Percentiles rank a stretch among this genome's conserved stretches.
Conservation (phyloP, 2,797 vertebrate genomes). For the Leucoraja ocellata region DNA sequence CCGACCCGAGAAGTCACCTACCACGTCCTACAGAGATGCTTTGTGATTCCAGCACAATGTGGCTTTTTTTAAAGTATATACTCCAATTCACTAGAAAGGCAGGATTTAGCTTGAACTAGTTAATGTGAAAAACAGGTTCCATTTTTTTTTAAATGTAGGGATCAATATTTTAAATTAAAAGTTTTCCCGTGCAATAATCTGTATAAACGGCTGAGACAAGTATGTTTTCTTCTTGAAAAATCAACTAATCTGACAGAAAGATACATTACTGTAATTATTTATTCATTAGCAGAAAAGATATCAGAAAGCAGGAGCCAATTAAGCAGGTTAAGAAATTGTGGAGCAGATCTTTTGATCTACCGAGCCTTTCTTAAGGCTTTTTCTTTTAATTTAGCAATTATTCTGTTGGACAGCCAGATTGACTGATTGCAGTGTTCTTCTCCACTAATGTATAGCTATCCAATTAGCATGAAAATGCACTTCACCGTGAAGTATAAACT, state of each 20-base stretch:
- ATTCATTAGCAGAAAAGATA: not conserved
- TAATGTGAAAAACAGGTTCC: not conserved
- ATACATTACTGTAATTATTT: not conserved
- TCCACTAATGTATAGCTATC: not conserved
- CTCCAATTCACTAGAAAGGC: not conserved
- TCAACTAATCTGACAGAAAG: not conserved
- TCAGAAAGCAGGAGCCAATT: not conserved
- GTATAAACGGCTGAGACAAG: not conserved
- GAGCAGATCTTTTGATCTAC: not conserved
- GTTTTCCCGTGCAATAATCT: not conserved
- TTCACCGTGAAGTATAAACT: slow-evolving; percentile 23
- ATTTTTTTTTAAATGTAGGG: not conserved
- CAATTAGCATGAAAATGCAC: slow-evolving; percentile 9
- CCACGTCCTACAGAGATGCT: too few species aligned
- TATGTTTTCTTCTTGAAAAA: not conserved
- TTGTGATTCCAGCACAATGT: too few species aligned
- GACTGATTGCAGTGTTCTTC: slow-evolving; percentile 16
- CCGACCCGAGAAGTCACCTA: too few species aligned
- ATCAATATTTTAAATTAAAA: not conserved
- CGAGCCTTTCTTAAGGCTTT: not conserved
- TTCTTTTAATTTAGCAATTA: not conserved
- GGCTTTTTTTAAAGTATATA: not conserved
- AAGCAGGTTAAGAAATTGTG: not conserved
- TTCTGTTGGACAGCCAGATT: slow-evolving; percentile 11
- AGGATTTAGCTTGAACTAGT: not conserved